Base-by-base conservation (phyloP, 2,888 invertebrate species). In the Papilio demoleus region DNA sequence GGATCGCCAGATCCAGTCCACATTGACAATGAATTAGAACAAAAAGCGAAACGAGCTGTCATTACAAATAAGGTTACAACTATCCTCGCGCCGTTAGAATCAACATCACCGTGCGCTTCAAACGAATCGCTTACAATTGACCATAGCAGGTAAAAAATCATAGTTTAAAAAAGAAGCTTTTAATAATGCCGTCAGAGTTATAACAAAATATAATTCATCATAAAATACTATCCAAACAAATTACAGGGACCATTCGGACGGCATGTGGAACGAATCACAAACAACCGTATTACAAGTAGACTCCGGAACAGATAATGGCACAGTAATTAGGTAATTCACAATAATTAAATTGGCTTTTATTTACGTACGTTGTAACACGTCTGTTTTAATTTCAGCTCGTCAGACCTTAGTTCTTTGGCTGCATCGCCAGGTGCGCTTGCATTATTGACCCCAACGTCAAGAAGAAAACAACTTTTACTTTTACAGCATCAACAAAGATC, bases 261-360 rank as follows among this genome's bases (percentile, higher is more conserved):
- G 96, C 62, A 95, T 96, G 79, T 97, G 97, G 97, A 97, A 97
- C 87, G 97, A 97, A 89, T 97, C 97, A 12, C 97, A 97, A 89
- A 95, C 96, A 9, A 97, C 97, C 0, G 96, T 97, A 17, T 92
- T 97, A 40, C 96, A 96, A 87, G 94, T 94, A 1, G 96, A 96
- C 80, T 95, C 95, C 17, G 94, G 94, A 50, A 94, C 94, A 17
- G 94, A 94, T 77, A 94, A 94, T 82, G 94, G 94, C 47, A 94
- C 94, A 1, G 93, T 94, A 0, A 86, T 94, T 75, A 93, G 93
- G 93, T 92, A 78, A 19, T 45, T n/a, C 31, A 27, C 38, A 68
- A 38, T 24, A 19, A 36, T 56, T 24, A 17, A 61, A n/a, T 27
- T 40, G 4, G 31, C n/a, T n/a, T n/a, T n/a, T 9, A 17, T 17